Percentiles rank a stretch among this genome's conserved stretches.
Conservation (phyloP, 2,113 vertebrate genomes). For the Gasterosteus nipponicus region DNA sequence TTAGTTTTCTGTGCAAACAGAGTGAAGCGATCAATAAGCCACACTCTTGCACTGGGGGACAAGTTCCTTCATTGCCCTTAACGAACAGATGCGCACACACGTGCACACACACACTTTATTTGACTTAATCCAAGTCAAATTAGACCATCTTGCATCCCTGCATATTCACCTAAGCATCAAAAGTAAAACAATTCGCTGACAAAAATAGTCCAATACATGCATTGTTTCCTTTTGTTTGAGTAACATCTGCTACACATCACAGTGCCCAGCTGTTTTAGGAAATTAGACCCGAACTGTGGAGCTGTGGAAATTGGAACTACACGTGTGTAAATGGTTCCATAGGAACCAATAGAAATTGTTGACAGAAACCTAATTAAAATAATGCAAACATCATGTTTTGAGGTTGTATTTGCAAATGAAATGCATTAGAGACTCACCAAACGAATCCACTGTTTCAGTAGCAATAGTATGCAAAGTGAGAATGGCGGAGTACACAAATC, state of each 20-base stretch:
- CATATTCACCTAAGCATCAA: background rate
- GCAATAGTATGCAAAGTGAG: background rate
- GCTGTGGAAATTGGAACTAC: background rate
- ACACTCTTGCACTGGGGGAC: background rate
- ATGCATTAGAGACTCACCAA: background rate
- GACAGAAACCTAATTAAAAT: background rate
- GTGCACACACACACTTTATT: background rate
- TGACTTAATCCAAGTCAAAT: background rate
- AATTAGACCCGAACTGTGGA: background rate
- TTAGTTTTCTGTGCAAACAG: background rate
- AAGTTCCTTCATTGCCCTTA: background rate
- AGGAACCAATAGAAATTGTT: background rate
- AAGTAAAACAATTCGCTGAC: background rate
- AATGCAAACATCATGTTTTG: background rate
- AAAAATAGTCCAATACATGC: background rate
- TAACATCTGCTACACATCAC: background rate
- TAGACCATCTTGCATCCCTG: background rate
- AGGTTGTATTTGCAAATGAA: background rate
- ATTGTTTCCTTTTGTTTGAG: background rate
- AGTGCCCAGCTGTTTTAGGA: background rate
- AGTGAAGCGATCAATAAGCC: background rate
- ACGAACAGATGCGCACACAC: background rate
- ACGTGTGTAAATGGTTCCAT: background rate
- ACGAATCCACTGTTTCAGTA: background rate
- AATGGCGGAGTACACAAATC: constrained; percentile 12